Conservation (phyloP, 2,888 invertebrate genomes). For the Anorthoa munda region DNA sequence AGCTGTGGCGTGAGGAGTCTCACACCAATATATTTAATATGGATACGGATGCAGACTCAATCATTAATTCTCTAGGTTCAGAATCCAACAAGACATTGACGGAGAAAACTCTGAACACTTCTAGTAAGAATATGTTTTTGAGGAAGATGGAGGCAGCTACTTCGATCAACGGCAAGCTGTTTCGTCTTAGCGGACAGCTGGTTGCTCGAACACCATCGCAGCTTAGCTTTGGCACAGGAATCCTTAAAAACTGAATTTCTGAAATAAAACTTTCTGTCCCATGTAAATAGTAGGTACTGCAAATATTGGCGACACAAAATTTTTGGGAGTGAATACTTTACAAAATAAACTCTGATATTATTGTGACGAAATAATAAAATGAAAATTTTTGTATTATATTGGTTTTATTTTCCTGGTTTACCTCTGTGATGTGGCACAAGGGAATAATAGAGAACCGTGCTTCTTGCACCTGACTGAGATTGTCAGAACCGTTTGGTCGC, state of each 20-base stretch:
- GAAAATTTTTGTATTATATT: slow-evolving; percentile 10
- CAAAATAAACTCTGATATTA: slow-evolving; percentile 34
- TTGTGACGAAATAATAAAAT: slow-evolving; percentile 29
- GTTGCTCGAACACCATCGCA: slow-evolving; percentile 78
- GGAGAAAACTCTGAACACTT: slow-evolving; percentile 81
- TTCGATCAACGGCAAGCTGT: slow-evolving; percentile 83
- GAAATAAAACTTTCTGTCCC: background rate
- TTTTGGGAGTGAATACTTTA: slow-evolving; percentile 7
- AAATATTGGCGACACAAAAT: slow-evolving; percentile 11
- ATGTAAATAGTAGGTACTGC: slow-evolving; percentile 15
- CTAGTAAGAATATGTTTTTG: slow-evolving; percentile 84
- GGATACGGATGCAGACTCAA: slow-evolving; percentile 84
- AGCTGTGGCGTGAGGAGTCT: slow-evolving; percentile 89
- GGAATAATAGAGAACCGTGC: no score
- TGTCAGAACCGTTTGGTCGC: no score
- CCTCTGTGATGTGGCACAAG: background rate
- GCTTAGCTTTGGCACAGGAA: slow-evolving; percentile 75
- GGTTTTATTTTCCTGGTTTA: slow-evolving; percentile 13
- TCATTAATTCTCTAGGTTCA: slow-evolving; percentile 83
- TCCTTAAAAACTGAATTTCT: slow-evolving; percentile 64
- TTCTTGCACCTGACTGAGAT: background rate
- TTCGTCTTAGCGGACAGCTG: slow-evolving; percentile 83
- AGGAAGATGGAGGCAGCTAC: slow-evolving; percentile 88
- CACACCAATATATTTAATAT: slow-evolving; percentile 83
- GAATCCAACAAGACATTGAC: slow-evolving; percentile 86